Percentiles rank a stretch among this genome's conserved stretches.
phyloP scores from a whole-genome alignment of 2,888 invertebrate genomes.

The Biston stratarius region DNA sequence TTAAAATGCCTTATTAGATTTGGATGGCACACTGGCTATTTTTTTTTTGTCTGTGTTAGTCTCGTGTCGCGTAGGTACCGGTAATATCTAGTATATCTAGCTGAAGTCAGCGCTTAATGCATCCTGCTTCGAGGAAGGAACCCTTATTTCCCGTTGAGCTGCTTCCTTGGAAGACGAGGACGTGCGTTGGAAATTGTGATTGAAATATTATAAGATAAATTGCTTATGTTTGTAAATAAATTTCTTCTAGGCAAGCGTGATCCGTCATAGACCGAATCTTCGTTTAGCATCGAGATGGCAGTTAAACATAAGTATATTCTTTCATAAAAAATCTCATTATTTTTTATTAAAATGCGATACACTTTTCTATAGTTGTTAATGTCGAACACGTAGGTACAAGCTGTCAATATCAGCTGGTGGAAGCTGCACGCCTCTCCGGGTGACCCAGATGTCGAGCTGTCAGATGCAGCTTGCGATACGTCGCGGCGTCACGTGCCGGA shows the following conservation, averaged over 20 bases:
- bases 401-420: background rate
- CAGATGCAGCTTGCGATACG: background rate
- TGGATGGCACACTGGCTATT: too few relatives aligned
- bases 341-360: too few relatives aligned
- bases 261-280: too few relatives aligned
- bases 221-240: too few relatives aligned
- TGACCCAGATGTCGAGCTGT: background rate
- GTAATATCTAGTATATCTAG: background rate
- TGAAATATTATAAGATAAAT: too few relatives aligned
- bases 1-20: too few relatives aligned
- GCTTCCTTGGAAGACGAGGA: background rate
- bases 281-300: too few relatives aligned
- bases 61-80: background rate
- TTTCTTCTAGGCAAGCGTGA: too few relatives aligned
- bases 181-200: background rate
- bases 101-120: background rate
- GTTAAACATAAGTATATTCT: too few relatives aligned
- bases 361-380: too few relatives aligned
- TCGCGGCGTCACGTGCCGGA: background rate
- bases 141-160: constrained; percentile 6
- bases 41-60: background rate
- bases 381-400: background rate
- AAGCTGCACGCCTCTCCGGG: background rate
- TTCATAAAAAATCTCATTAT: too few relatives aligned
- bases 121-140: constrained; percentile 10